Evolutionary conservation across 2,113 vertebrate species (phyloP), one percentile per base, ranked within the genome.

Genomic region (Gobiocypris rarus): DNA sequence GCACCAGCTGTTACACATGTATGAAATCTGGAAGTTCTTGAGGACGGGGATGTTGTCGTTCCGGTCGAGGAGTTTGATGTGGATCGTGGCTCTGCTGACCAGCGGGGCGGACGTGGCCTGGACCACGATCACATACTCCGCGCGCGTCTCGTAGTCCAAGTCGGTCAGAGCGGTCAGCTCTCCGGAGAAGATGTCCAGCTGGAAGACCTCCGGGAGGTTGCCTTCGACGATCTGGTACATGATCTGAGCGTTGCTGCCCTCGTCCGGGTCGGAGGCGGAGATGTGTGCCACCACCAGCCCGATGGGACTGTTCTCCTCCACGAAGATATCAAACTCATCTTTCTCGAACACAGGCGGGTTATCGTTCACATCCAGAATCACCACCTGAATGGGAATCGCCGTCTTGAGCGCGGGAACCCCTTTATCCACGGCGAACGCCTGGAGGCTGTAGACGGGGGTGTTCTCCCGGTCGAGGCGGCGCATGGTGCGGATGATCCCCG

Each of bases 141-240:
- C 94, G 10, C 93, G 94, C 1, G 92, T 86, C 90, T 99, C 98
- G 0, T 99, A 99, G 90, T 99, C 98, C 86, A 99, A 90, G 87
- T 99, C 98, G 38, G 95, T 95, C 75, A 99, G 87, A 0, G 97
- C 95, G 0, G 96, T 98, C 84, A 99, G 93, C 89, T 99, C 98
- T 1, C 98, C 97, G 0, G 97, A 98, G 92, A 99, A 99, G 89
- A 99, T 99, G 84, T 99, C 98, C 79, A 99, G 89, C 88, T 99
- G 97, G 88, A 99, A 99, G 78, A 97, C 94, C 90, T 99, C 98
- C 0, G 98, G 98, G 86, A 99, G 98, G 91, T 99, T 99, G 14
- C 98, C 98, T 83, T 99, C 98, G 52, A 99, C 96, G 0, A 99
- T 98, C 89, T 99, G 98, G 89, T 99, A 99, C 97, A 99, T 99